Evolutionary conservation across 2,797 vertebrate genomes (phyloP).

Genomic region (Gymnothorax javanicus): DNA sequence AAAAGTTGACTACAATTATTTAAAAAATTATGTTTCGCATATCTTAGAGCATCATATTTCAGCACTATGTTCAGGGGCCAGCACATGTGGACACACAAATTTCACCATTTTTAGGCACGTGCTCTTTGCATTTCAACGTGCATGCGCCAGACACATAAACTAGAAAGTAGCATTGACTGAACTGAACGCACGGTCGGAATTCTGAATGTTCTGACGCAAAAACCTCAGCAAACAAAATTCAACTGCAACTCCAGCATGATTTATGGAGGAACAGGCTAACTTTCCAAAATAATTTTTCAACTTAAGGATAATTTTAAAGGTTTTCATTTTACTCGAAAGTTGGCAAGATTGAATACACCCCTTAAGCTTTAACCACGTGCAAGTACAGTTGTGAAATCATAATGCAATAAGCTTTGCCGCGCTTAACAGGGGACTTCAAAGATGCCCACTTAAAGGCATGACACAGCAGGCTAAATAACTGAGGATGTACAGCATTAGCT

Average conservation of each 20-base stretch:
- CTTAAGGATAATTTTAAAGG: not conserved
- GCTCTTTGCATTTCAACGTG: not conserved
- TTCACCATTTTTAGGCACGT: not conserved
- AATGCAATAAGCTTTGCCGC: not conserved
- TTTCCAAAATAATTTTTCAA: not conserved
- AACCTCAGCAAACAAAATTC: not conserved
- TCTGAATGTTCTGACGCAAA: not conserved
- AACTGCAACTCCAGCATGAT: not conserved
- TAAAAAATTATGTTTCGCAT: not conserved
- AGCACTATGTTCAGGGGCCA: not conserved
- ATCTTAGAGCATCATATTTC: not conserved
- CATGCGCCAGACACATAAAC: not conserved
- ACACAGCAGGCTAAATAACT: conserved; percentile 3
- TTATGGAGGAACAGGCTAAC: not conserved
- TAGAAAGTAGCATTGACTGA: not conserved
- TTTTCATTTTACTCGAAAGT: not conserved
- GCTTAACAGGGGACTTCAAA: not conserved
- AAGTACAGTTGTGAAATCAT: not conserved
- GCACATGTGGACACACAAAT: not conserved
- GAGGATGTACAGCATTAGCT: not conserved
- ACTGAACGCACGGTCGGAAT: not conserved
- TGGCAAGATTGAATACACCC: not conserved
- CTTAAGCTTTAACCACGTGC: not conserved
- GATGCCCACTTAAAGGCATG: not conserved
- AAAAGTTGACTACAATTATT: not conserved